A percentile compares a stretch with the other conserved stretches of the same genome.
phyloP scores from a whole-genome alignment of 2,797 vertebrate species.

The Choloepus didactylus region DNA sequence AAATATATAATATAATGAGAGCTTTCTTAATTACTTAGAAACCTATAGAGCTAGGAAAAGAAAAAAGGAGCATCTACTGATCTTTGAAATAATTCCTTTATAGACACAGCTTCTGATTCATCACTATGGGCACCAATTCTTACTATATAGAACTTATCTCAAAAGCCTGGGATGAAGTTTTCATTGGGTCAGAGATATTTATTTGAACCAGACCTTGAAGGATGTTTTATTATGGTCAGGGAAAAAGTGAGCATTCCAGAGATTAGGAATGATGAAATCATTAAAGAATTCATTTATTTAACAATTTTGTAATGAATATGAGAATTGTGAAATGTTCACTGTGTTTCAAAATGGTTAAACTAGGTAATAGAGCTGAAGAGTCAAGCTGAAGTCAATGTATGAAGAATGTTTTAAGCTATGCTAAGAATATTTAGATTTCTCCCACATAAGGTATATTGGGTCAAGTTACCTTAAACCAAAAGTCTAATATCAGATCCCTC shows the following conservation, averaged over 20 bases:
- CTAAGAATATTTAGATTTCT: not conserved
- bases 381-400: not conserved
- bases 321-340: conserved; percentile 25
- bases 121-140: not conserved
- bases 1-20: not conserved
- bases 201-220: not conserved
- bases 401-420: not conserved
- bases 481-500: not conserved
- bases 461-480: not conserved
- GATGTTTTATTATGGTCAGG: not conserved
- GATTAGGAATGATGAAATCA: not conserved
- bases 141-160: not conserved
- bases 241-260: not conserved
- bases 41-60: not conserved
- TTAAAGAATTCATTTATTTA: not conserved
- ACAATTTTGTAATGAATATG: not conserved
- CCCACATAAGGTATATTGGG: not conserved
- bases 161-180: not conserved
- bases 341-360: not conserved
- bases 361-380: not conserved
- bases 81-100: not conserved
- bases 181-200: not conserved
- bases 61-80: not conserved
- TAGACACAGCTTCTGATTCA: not conserved
- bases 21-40: not conserved